A percentile compares a stretch with the other conserved stretches of the same genome.
Evolutionary conservation across 2,797 vertebrate species (phyloP).

Genomic region (Eospalax fontanierii): DNA sequence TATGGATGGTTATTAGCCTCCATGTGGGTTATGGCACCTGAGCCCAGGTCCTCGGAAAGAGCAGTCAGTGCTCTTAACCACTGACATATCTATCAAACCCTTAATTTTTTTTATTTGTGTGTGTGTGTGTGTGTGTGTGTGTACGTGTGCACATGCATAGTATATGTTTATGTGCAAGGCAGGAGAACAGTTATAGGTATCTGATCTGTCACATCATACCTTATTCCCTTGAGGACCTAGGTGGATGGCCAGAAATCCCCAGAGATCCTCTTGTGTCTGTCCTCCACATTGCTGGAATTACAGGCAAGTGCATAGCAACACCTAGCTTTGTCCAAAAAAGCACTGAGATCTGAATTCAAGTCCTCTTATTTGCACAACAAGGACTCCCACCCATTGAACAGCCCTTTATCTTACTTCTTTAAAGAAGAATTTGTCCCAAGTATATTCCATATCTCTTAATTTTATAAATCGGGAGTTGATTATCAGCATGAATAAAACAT

Average conservation of each 20-base stretch:
- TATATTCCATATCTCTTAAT: background rate
- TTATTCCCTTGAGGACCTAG: background rate
- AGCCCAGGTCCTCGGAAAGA: too few species aligned
- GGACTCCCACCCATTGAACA: background rate
- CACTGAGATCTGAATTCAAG: background rate
- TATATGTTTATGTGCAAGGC: background rate
- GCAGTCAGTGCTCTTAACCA: too few species aligned
- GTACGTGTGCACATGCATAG: background rate
- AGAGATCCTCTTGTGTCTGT: background rate
- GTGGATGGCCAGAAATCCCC: background rate
- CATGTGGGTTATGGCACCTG: too few species aligned
- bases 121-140: background rate
- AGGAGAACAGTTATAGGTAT: background rate
- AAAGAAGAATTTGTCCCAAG: background rate
- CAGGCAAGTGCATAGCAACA: background rate
- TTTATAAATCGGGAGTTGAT: background rate
- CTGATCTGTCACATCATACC: background rate
- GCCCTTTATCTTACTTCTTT: background rate
- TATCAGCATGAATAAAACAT: background rate
- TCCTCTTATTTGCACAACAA: background rate
- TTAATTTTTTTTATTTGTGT: too few species aligned
- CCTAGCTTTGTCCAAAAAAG: background rate
- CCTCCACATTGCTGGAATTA: too few species aligned
- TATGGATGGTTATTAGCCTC: too few species aligned
- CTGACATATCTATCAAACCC: too few species aligned